Conservation (phyloP, 2,888 invertebrate species). For the Branchellion lobata region DNA sequence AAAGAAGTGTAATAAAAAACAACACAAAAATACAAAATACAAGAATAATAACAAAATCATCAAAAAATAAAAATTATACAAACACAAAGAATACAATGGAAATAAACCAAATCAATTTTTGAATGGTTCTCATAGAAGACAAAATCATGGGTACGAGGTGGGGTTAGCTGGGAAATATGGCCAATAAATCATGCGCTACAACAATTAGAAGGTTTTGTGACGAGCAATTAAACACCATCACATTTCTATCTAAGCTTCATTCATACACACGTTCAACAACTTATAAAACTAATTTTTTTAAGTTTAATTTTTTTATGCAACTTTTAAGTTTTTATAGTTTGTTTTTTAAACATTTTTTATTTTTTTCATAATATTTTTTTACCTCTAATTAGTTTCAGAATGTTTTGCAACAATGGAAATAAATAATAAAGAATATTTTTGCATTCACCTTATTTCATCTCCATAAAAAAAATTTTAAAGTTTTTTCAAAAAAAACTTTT, state of each 20-base stretch:
- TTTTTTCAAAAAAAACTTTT: not conserved
- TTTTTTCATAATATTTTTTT: constrained; percentile 3
- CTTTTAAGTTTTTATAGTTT: no score
- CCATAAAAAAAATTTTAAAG: no score
- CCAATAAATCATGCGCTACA: constrained; percentile 16
- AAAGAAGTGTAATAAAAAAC: no score
- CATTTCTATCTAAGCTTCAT: not conserved
- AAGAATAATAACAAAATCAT: no score
- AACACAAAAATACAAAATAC: no score
- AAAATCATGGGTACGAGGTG: no score
- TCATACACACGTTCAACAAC: not conserved
- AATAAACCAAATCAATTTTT: no score
- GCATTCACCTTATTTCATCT: no score
- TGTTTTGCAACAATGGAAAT: not conserved
- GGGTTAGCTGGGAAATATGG: not conserved
- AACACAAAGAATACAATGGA: not conserved
- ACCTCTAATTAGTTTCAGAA: not conserved
- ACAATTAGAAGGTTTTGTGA: not conserved
- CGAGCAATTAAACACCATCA: constrained; percentile 5
- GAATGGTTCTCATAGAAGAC: no score
- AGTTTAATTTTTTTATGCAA: no score
- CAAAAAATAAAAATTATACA: not conserved
- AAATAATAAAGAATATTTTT: no score
- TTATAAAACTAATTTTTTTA: no score
- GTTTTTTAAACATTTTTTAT: not conserved